Base-by-base conservation (phyloP, 2,797 vertebrate species). In the Psittacula echo region DNA sequence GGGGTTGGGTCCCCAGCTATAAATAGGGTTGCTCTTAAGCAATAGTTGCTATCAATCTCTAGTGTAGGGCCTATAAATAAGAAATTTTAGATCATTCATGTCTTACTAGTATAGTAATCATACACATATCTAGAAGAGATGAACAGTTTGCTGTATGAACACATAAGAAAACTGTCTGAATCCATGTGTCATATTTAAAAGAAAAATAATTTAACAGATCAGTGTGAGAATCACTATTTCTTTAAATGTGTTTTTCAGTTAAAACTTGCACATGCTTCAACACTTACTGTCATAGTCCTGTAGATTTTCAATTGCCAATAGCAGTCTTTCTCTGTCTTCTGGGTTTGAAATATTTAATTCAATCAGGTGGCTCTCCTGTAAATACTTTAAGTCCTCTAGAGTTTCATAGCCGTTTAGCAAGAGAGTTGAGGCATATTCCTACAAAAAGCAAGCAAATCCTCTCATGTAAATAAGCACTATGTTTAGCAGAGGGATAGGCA, bases 371-470 rank as follows among this genome's bases (percentile, higher is more conserved):
- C 97, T 98, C 74, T 99, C 99, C 77, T 97, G 98, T 93, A 99
- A 98, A 89, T 98, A 97, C 94, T 98, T 98, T 96, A 99, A 97
- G 96, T 99, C 99, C 16, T 99, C 99, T 37, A 98, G 97, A 17
- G 97, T 98, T 97, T 99, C 98, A 92, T 99, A 99, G 66, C 99
- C 98, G 21, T 98, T 98, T 82, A 98, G 97, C 94, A 99, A 97
- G 76, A 99, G 95, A 16, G 98, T 98, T 14, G 98, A 98, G 71
- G 96, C 93, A 23, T 99, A 98, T 72, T 99, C 99, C 99, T 99
- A 75, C 17, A 9, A 65, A 87, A 93, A 94, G 68, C 11, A 91
- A 58, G n/a, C 19, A 94, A 53, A 80, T 85, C 10, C 14, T 85
- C 42, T 83, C n/a, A 87, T 74, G 37, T 61, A 77, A 94, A 79